phyloP scores from a whole-genome alignment of 2,888 invertebrate species.

The Platerodrilus igneus region DNA sequence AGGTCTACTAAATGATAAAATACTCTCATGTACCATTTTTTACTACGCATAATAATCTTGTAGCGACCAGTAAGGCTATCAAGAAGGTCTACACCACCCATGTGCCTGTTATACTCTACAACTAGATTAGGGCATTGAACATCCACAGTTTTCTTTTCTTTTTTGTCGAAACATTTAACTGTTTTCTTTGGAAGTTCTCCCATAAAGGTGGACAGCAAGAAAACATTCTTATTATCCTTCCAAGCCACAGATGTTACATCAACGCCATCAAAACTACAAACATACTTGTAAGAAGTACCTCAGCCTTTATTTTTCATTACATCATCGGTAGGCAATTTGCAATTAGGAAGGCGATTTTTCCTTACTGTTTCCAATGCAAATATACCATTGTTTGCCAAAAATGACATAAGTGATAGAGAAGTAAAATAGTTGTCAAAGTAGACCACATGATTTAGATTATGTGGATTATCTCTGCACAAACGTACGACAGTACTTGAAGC shows the following conservation, averaged over 20 bases:
- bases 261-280: constrained; percentile 26
- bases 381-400: constrained; percentile 34
- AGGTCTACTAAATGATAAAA: constrained; percentile 16
- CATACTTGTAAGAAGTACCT: constrained; percentile 30
- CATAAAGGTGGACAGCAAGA: constrained; percentile 28
- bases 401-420: constrained; percentile 30
- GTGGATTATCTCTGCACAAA: constrained; percentile 33
- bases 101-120: constrained; percentile 23
- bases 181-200: constrained; percentile 14
- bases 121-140: constrained; percentile 17
- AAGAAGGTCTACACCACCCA: constrained; percentile 24
- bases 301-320: constrained; percentile 28
- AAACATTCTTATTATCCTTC: constrained; percentile 31
- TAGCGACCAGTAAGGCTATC: constrained; percentile 16
- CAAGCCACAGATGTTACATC: constrained; percentile 27
- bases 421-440: constrained; percentile 40
- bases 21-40: constrained; percentile 16
- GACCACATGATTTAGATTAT: constrained; percentile 34
- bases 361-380: constrained; percentile 35
- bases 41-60: constrained; percentile 14
- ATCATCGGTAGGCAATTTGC: constrained; percentile 35
- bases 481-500: constrained; percentile 37
- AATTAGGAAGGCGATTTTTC: constrained; percentile 34
- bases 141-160: constrained; percentile 13
- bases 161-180: constrained; percentile 21